Percentiles rank a stretch among this genome's conserved stretches.
These are phyloP conservation scores for Drosophila paulistorum DNA, from an alignment of 1,140 invertebrate species.

Conservation along the genomic window DNA sequence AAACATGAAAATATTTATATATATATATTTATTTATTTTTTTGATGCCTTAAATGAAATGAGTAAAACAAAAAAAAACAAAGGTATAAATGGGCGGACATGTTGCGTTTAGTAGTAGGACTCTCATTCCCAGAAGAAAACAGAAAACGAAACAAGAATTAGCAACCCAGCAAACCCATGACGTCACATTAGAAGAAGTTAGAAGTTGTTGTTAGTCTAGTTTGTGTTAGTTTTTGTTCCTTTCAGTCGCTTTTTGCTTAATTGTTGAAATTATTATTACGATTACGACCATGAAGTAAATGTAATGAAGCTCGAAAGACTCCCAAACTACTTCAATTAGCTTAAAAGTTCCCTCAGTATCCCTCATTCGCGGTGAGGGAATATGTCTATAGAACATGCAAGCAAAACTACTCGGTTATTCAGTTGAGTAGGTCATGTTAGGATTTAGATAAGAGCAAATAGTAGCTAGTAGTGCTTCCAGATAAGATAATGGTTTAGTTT, in stretches of 20 bases:
- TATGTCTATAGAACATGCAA: conserved; percentile 47
- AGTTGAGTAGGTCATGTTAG: conserved; percentile 16
- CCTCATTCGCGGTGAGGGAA: not conserved
- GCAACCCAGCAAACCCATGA: conserved; percentile 18
- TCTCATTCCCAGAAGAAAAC: conserved; percentile 3
- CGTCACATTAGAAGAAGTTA: conserved; percentile 38
- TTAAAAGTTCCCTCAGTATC: conserved; percentile 6
- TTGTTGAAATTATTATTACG: conserved; percentile 42
- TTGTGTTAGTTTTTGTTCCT: not conserved
- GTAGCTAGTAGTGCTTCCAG: too few species aligned
- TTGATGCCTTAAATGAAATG: conserved; percentile 20
- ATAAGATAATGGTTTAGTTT: too few species aligned
- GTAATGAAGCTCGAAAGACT: conserved; percentile 51
- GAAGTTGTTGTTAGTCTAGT: not conserved
- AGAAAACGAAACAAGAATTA: too few species aligned
- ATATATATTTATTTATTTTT: conserved; percentile 24
- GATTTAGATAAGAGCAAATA: conserved; percentile 18
- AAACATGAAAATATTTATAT: conserved; percentile 73
- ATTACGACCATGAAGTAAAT: conserved; percentile 48
- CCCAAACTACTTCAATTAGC: conserved; percentile 17
- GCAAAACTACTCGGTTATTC: too few species aligned
- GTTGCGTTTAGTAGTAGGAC: conserved; percentile 5
- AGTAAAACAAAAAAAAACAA: not conserved
- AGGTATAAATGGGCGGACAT: conserved; percentile 1
- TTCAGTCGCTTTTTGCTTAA: conserved; percentile 44